Base-by-base conservation (phyloP, 2,797 vertebrate species). In the Vespertilio murinus region DNA sequence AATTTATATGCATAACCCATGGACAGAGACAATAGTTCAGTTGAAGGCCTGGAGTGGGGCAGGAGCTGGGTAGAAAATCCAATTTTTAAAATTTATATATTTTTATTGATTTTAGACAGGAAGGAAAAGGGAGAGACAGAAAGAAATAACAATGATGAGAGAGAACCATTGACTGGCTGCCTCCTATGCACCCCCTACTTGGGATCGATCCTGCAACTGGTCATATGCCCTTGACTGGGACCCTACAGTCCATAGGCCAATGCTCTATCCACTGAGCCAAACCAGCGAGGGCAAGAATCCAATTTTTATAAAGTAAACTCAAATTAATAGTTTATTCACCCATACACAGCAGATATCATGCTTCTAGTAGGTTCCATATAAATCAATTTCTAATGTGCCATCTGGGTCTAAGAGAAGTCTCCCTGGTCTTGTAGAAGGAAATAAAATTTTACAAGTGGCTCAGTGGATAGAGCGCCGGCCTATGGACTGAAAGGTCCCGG, bases 241-340 rank as follows among this genome's bases (percentile, higher is more conserved):
- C n/a, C n/a, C n/a, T n/a, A n/a, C n/a, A n/a, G n/a, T n/a, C n/a
- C n/a, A n/a, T n/a, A n/a, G n/a, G n/a, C n/a, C n/a, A n/a, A n/a
- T n/a, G n/a, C n/a, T n/a, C n/a, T n/a, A n/a, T n/a, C n/a, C n/a
- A n/a, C n/a, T n/a, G n/a, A n/a, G n/a, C n/a, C n/a, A n/a, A n/a
- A n/a, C n/a, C n/a, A n/a, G 56, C 56, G 12, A 59, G 56, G 54
- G 54, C 8, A 23, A 93, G 13, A 95, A 86, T 13, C 5, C n/a
- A 79, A 69, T 65, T 94, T 95, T 94, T 88, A 59, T 91, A 95
- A 92, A 94, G 88, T 88, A 78, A 64, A 86, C 49, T 93, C 64
- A 88, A 4, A 84, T 56, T 17, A 78, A 71, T 78, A 23, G 70
- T 64, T 45, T 92, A 94, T 83, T 95, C 10, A 8, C 1, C 71